A percentile compares a stretch with the other conserved stretches of the same genome.
These are phyloP conservation scores for Amblyornis subalaris DNA, from an alignment of 2,113 vertebrate genomes.

Conservation along the genomic window DNA sequence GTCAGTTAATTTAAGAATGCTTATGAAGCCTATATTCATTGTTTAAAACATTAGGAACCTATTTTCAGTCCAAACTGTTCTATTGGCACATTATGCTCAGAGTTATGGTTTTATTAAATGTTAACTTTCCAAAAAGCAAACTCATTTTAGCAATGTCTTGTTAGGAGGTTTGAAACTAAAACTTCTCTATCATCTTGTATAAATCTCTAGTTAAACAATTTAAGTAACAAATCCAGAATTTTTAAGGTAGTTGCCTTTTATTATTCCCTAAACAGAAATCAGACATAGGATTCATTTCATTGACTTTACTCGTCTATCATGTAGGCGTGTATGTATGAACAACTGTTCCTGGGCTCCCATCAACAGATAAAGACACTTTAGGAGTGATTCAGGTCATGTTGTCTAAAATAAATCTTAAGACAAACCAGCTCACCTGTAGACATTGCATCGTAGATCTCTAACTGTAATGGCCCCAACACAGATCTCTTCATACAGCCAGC, in stretches of 20 bases:
- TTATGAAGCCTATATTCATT: neutral
- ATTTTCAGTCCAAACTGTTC: neutral
- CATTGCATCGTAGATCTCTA: neutral
- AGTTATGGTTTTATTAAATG: neutral
- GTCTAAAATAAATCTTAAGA: neutral
- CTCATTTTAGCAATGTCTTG: neutral
- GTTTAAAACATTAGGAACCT: neutral
- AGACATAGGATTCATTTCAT: neutral
- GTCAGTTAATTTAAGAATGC: neutral
- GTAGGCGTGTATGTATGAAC: rapidly evolving
- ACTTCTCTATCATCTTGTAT: neutral
- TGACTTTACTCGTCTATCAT: neutral
- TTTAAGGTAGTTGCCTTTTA: neutral
- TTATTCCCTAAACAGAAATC: neutral
- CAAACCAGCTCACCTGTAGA: neutral
- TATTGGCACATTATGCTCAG: neutral
- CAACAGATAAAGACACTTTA: neutral
- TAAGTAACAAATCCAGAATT: neutral
- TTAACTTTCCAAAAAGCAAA: neutral
- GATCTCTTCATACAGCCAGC: neutral
- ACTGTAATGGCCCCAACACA: neutral
- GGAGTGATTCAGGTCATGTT: neutral
- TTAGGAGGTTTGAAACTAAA: neutral
- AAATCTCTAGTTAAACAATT: neutral
- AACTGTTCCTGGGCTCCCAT: neutral